Percentiles rank a stretch among this genome's conserved stretches.
These are phyloP conservation scores for Bradypodion pumilum DNA, from an alignment of 2,797 vertebrate genomes.

Conservation along the genomic window DNA sequence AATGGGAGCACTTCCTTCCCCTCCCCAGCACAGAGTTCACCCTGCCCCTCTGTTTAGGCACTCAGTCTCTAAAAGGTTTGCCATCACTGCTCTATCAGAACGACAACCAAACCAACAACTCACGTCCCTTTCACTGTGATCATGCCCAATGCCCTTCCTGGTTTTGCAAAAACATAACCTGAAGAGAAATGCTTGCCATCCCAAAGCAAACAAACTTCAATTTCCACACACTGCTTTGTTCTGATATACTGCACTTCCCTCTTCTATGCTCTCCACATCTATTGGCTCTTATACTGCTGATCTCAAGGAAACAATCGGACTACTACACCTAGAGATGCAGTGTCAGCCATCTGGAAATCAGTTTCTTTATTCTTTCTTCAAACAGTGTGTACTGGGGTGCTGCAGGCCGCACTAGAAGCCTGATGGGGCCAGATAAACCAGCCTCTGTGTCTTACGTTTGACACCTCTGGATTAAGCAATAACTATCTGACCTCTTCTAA, in stretches of 20 bases:
- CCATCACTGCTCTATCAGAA: no score
- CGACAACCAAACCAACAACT: not conserved
- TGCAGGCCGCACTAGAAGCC: not conserved
- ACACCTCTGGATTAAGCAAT: no score
- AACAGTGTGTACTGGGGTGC: not conserved
- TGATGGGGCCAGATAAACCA: not conserved
- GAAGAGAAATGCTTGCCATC: not conserved
- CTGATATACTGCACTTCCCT: not conserved
- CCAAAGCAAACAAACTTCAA: not conserved
- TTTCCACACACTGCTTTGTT: not conserved
- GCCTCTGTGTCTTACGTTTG: no score
- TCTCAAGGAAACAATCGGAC: not conserved
- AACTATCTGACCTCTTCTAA: no score
- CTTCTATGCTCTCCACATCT: not conserved
- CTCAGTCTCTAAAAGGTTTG: no score
- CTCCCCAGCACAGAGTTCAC: no score
- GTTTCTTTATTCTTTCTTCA: not conserved
- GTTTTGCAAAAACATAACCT: not conserved
- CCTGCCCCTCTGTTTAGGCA: no score
- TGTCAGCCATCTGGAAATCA: not conserved
- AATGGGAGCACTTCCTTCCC: no score
- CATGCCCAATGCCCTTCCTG: no score
- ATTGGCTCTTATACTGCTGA: not conserved
- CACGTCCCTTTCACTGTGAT: no score
- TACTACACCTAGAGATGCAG: not conserved